Evolutionary conservation across 2,797 vertebrate genomes (phyloP).

Genomic region (Novumbra hubbsi): DNA sequence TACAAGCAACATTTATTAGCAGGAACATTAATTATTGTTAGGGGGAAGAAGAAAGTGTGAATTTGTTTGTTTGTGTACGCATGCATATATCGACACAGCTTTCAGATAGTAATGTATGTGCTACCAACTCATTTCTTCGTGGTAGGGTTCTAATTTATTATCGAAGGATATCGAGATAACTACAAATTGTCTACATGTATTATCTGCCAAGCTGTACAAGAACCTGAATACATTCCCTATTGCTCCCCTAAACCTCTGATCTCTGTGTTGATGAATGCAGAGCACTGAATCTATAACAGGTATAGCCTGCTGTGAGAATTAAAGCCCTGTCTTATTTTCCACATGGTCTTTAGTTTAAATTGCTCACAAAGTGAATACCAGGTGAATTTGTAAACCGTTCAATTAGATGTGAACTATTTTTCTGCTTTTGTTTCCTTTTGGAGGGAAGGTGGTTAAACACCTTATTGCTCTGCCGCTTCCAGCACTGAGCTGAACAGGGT

Average conservation of each 20-base stretch:
- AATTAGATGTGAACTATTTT: conserved; percentile 11
- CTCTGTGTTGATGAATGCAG: conserved; percentile 13
- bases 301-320: conserved; percentile 37
- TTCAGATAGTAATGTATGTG: conserved; percentile 2
- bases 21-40: conserved; percentile 38
- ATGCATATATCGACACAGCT: not conserved
- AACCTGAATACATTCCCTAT: conserved; percentile 4
- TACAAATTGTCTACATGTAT: no score
- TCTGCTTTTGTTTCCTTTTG: not conserved
- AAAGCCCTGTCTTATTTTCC: conserved; percentile 13
- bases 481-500: not conserved
- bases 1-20: conserved; percentile 52
- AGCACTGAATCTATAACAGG: conserved; percentile 40
- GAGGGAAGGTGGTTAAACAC: not conserved
- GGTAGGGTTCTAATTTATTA: conserved; percentile 15
- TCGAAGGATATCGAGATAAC: not conserved
- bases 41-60: conserved; percentile 8
- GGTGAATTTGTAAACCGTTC: conserved; percentile 10
- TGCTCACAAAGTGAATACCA: conserved; percentile 4
- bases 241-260: conserved; percentile 32
- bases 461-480: not conserved
- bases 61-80: conserved; percentile 13
- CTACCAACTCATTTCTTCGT: not conserved
- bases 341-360: conserved; percentile 1
- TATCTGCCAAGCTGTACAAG: not conserved